A percentile compares a stretch with the other conserved stretches of the same genome.
Evolutionary conservation across 2,797 vertebrate species (phyloP).

Genomic region (Karalla daura): DNA sequence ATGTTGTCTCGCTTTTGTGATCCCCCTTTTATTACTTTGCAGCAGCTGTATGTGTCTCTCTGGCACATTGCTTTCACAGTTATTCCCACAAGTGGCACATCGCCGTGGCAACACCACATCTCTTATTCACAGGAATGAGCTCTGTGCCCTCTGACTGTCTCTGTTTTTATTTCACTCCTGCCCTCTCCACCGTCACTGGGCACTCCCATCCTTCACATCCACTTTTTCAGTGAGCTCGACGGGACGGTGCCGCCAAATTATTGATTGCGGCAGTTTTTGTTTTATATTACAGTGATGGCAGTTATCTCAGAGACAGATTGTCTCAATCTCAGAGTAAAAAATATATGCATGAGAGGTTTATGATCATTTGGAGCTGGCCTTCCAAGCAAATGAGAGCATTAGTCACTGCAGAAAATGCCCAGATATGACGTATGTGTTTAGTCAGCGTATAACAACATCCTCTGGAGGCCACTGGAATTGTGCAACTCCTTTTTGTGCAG

Average conservation of each 20-base stretch:
- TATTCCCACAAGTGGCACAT: conserved; percentile 68
- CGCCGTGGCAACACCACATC: conserved; percentile 67
- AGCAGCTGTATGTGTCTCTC: conserved; percentile 46
- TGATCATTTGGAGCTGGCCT: no score
- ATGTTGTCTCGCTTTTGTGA: conserved; percentile 56
- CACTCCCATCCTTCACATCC: conserved; percentile 12
- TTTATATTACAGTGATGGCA: conserved; percentile 4
- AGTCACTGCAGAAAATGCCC: no score
- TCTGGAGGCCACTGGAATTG: no score
- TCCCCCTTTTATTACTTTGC: conserved; percentile 63
- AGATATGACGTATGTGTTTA: no score
- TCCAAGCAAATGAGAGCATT: no score
- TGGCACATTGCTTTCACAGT: conserved; percentile 60
- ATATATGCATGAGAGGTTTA: background rate
- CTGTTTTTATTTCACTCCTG: conserved; percentile 39
- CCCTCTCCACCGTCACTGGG: conserved; percentile 1
- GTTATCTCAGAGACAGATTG: background rate
- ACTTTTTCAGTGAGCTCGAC: conserved; percentile 22
- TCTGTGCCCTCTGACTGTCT: conserved; percentile 39
- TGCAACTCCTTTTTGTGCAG: no score
- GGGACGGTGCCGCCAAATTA: conserved; percentile 5
- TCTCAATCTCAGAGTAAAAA: background rate
- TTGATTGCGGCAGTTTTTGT: conserved; percentile 5
- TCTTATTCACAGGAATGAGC: conserved; percentile 61
- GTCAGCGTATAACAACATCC: no score